A percentile compares a stretch with the other conserved stretches of the same genome.
Evolutionary conservation across 2,113 vertebrate species (phyloP).

Genomic region (Callorhinus ursinus): DNA sequence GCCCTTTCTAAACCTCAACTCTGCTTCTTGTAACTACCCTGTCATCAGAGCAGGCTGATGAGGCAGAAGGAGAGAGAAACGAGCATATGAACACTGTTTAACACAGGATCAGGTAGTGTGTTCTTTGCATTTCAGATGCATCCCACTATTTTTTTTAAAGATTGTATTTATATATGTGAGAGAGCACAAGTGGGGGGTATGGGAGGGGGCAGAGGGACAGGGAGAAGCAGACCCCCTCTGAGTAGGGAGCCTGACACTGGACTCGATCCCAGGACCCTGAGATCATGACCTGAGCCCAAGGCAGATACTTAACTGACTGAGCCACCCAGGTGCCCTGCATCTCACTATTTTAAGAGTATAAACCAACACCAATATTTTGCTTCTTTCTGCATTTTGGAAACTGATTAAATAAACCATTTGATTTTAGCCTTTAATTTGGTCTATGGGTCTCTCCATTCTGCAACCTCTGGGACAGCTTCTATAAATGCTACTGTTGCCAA

Average conservation of each 20-base stretch:
- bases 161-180: background rate
- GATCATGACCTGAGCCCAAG: no score
- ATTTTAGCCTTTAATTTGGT: background rate
- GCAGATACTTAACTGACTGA: no score
- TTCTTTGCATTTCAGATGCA: background rate
- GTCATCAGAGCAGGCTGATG: background rate
- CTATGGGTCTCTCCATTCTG: background rate
- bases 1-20: background rate
- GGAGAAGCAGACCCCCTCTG: background rate
- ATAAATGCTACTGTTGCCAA: background rate
- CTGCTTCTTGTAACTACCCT: background rate
- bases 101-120: background rate
- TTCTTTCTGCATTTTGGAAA: constrained; percentile 26
- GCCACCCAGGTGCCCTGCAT: background rate
- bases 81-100: background rate
- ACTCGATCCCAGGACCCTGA: background rate
- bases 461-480: background rate
- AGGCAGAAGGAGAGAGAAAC: background rate
- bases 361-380: background rate
- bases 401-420: background rate
- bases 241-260: background rate
- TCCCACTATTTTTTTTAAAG: background rate
- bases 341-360: background rate
- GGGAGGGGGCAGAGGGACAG: background rate
- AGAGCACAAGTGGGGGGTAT: background rate